These are phyloP conservation scores for Heliconius nattereri DNA, from an alignment of 1,140 invertebrate genomes.

Conservation along the genomic window DNA sequence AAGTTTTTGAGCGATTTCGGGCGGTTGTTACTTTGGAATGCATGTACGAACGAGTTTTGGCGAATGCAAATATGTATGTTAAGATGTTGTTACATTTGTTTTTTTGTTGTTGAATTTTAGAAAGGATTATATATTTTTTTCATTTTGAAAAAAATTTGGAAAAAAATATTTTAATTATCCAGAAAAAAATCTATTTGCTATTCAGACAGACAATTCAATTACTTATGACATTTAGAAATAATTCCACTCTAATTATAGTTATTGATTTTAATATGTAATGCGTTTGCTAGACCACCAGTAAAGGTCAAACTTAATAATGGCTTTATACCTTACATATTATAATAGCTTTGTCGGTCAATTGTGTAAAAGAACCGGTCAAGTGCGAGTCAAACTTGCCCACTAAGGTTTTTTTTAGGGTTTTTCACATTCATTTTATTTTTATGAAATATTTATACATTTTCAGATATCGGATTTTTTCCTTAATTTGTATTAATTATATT, in stretches of 20 bases:
- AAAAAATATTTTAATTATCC: too few species aligned
- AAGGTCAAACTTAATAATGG: slow-evolving; percentile 30
- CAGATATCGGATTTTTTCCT: too few species aligned
- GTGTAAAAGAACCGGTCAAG: not conserved
- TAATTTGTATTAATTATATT: too few species aligned
- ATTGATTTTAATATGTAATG: slow-evolving; percentile 12
- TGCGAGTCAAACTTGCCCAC: too few species aligned
- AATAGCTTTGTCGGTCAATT: slow-evolving; percentile 28
- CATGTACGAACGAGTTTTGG: slow-evolving; percentile 2
- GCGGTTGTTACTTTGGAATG: slow-evolving; percentile 25
- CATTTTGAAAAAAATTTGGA: too few species aligned
- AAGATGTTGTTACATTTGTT: not conserved
- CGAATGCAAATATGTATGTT: not conserved
- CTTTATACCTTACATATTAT: slow-evolving; percentile 18
- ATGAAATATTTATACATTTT: too few species aligned
- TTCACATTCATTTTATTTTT: too few species aligned
- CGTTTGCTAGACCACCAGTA: slow-evolving; percentile 7
- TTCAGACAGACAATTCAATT: not conserved
- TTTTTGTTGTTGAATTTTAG: not conserved
- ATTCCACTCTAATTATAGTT: slow-evolving; percentile 5
- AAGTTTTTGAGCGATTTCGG: slow-evolving; percentile 31
- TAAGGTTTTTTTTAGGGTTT: too few species aligned
- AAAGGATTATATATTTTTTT: not conserved
- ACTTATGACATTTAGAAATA: slow-evolving; percentile 14
- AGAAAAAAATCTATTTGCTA: not conserved